Evolutionary conservation across 2,888 invertebrate genomes (phyloP).

Genomic region (Flexamia atlantica): DNA sequence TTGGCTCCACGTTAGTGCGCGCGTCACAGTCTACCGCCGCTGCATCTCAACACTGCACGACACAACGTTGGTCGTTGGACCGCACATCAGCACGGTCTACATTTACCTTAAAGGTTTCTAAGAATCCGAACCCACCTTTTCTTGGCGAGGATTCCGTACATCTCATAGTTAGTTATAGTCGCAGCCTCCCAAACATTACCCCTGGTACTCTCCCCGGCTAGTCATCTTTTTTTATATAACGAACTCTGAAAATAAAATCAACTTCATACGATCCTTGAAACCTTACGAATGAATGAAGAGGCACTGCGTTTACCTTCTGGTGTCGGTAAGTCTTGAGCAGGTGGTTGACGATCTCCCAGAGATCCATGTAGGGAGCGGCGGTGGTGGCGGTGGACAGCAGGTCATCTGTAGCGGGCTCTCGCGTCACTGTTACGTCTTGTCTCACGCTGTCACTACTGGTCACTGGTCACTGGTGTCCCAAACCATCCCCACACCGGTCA

Average conservation of each 20-base stretch:
- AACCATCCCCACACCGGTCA: background rate
- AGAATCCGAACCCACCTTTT: too few relatives aligned
- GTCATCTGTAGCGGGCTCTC: background rate
- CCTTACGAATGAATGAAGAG: too few relatives aligned
- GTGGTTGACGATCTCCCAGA: slow-evolving; percentile 83
- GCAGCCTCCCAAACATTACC: too few relatives aligned
- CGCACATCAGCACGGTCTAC: too few relatives aligned
- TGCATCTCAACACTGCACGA: background rate
- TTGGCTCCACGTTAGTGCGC: background rate
- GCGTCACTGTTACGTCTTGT: slow-evolving; percentile 15
- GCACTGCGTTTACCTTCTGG: slow-evolving; percentile 74
- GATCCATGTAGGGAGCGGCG: slow-evolving; percentile 67
- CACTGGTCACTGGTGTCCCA: background rate
- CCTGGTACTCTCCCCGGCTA: too few relatives aligned
- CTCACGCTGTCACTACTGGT: background rate
- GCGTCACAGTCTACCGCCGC: background rate
- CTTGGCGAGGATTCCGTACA: too few relatives aligned
- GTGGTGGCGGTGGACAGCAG: background rate
- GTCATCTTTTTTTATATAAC: too few relatives aligned
- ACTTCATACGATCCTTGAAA: too few relatives aligned
- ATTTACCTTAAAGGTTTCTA: too few relatives aligned
- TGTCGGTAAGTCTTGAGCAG: slow-evolving; percentile 81
- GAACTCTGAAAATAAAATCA: too few relatives aligned
- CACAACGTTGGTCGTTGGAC: too few relatives aligned
- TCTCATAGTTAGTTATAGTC: too few relatives aligned